phyloP scores from a whole-genome alignment of 2,113 vertebrate genomes.

The Tragelaphus scriptus region DNA sequence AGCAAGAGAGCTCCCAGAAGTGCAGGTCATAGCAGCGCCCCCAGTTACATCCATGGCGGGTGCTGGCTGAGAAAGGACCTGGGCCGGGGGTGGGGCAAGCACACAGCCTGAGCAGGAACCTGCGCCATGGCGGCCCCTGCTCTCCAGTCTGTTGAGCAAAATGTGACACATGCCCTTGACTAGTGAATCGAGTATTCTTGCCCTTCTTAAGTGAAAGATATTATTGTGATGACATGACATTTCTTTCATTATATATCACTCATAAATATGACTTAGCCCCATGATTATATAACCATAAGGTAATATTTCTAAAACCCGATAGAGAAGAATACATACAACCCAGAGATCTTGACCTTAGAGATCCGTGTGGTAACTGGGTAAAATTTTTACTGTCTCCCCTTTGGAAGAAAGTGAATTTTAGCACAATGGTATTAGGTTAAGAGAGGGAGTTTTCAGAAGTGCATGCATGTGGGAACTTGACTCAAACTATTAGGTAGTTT shows the following conservation, averaged over 20 bases:
- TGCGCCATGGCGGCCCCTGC: no score
- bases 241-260: background rate
- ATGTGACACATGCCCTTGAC: background rate
- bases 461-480: background rate
- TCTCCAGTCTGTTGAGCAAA: background rate
- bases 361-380: background rate
- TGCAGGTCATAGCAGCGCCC: no score
- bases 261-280: background rate
- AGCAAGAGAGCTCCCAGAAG: background rate
- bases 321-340: background rate
- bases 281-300: background rate
- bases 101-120: background rate
- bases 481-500: background rate
- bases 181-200: background rate
- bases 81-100: background rate
- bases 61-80: background rate
- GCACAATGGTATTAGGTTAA: background rate
- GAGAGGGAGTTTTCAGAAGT: background rate
- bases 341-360: background rate
- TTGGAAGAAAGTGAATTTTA: background rate
- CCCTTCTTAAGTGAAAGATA: background rate
- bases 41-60: background rate
- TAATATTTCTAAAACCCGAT: background rate
- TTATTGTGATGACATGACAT: background rate
- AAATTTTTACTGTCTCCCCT: background rate